Evolutionary conservation across 1,140 invertebrate species (phyloP).

Genomic region (Ylistrum balloti): DNA sequence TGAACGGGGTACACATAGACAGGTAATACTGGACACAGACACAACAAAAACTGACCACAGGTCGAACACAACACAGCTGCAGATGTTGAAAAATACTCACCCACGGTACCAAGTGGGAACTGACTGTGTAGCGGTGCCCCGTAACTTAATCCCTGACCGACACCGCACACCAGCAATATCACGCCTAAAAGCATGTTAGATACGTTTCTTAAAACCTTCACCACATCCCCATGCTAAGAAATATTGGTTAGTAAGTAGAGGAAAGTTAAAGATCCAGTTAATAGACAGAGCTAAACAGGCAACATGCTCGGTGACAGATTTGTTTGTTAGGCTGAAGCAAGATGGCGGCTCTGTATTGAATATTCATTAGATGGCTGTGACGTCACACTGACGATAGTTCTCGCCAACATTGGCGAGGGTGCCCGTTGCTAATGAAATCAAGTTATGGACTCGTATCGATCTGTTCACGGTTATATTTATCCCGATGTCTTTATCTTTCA

Average conservation of each 20-base stretch:
- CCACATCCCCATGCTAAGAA: conserved; percentile 26
- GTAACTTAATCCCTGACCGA: not conserved
- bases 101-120: not conserved
- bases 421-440: conserved; percentile 31
- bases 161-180: conserved; percentile 31
- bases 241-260: not conserved
- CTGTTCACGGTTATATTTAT: not conserved
- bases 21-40: not conserved
- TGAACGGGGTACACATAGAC: not conserved
- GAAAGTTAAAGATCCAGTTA: not conserved
- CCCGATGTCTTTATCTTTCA: not conserved
- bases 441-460: not conserved
- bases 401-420: conserved; percentile 18
- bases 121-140: conserved; percentile 21
- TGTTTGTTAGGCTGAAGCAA: conserved; percentile 33
- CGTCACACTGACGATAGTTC: conserved; percentile 32
- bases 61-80: not conserved
- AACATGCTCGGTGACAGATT: not conserved
- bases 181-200: conserved; percentile 38
- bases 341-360: not conserved
- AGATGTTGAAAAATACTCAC: conserved; percentile 20
- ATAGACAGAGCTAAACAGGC: not conserved
- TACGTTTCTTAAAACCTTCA: conserved; percentile 8
- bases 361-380: conserved; percentile 32
- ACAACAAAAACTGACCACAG: not conserved